Evolutionary conservation across 2,888 invertebrate species (phyloP), one percentile per base, ranked within the genome.

Genomic region (Amblyjoppa proteus): DNA sequence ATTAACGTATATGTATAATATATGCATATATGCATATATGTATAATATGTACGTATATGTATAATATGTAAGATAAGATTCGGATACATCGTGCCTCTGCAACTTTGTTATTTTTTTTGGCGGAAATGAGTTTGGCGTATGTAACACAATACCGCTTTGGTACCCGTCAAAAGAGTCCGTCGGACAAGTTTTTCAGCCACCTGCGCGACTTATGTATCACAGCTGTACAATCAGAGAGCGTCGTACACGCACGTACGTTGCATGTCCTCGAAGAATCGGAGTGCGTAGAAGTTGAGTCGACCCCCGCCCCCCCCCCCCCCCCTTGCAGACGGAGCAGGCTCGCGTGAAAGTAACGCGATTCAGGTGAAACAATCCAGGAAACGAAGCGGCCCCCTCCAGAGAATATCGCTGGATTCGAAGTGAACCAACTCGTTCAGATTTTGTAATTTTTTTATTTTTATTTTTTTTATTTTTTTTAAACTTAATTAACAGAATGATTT

Each of bases 271-370:
- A 64, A 69, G 76, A 20, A 45, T 49, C n/a, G 7, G 31, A 31
- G 45, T 31, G 49, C 45, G 66, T 28, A 75, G 49, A 74, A 73
- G 68, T 68, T 68, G 34, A 38, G 66, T 79, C 49, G 61, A 68
- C 78, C 81, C 86, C 20, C 20, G 0, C 20, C 20, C 20, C 20
- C 20, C 20, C 20, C 20, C 20, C 20, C 20, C 20, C 20, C 86
- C 75, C 77, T 81, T 77, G 31, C 75, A 74, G 58, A 75, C 34
- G 1, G 34, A 61, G 34, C 78, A 38, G 20, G 75, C 76, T 66
- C 64, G 61, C 86, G 88, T 87, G 87, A 88, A 88, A 88, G 87
- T 77, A 79, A 84, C 78, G 66, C 49, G 20, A 58, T 70, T 34
- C 74, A 28, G 56, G 71, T 70, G 84, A 84, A 84, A 86, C 86